Conservation (phyloP, 2,797 vertebrate species). For the Myotis vivesi region DNA sequence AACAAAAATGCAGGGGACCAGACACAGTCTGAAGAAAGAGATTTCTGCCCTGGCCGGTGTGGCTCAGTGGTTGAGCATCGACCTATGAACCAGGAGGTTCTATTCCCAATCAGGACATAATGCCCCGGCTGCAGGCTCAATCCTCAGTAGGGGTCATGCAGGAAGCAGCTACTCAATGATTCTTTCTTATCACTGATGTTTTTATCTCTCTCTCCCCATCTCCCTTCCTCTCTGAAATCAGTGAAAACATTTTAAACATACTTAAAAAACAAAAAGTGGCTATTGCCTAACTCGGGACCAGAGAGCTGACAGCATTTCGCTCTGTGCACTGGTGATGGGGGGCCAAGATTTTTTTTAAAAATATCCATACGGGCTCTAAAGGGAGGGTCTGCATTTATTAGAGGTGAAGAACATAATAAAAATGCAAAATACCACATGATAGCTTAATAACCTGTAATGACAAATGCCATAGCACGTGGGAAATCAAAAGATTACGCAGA, state of each 20-base stretch:
- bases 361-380: background rate
- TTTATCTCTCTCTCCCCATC: too few species aligned
- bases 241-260: too few species aligned
- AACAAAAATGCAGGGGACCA: background rate
- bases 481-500: background rate
- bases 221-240: too few species aligned
- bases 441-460: constrained; percentile 51
- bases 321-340: background rate
- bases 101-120: too few species aligned
- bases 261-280: background rate
- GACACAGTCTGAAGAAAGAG: background rate
- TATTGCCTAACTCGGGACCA: background rate
- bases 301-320: background rate
- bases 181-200: too few species aligned
- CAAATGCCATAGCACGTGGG: background rate
- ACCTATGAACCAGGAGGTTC: too few species aligned
- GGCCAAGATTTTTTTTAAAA: background rate
- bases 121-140: too few species aligned
- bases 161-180: too few species aligned
- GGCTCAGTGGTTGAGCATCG: too few species aligned
- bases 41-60: background rate
- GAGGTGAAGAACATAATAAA: constrained; percentile 48
- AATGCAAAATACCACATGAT: constrained; percentile 37
- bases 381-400: constrained; percentile 24
- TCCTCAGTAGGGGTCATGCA: too few species aligned